These are phyloP conservation scores for Podarcis cretensis DNA, from an alignment of 2,113 vertebrate species.

Conservation along the genomic window DNA sequence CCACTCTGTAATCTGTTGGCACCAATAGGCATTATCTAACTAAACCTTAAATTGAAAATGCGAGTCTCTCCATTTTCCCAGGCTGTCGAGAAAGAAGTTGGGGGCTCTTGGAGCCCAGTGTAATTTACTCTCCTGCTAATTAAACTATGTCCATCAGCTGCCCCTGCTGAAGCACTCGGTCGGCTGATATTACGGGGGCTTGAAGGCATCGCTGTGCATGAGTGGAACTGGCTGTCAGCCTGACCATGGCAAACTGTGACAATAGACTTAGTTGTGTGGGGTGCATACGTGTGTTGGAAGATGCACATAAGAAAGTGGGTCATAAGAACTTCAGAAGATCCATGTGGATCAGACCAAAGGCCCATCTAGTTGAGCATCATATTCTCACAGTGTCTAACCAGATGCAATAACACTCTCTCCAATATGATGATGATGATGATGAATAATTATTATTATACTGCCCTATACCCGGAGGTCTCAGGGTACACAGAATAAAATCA, in stretches of 20 bases:
- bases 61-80: slow-evolving; percentile 63
- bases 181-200: not conserved
- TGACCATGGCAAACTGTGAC: not conserved
- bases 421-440: too few species aligned
- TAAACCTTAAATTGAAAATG: slow-evolving; percentile 82
- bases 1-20: slow-evolving; percentile 82
- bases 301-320: not conserved
- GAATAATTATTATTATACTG: too few species aligned
- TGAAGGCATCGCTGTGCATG: not conserved
- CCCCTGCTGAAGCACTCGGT: not conserved
- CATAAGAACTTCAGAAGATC: too few species aligned
- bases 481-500: too few species aligned
- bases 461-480: too few species aligned
- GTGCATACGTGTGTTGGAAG: not conserved
- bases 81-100: slow-evolving; percentile 32
- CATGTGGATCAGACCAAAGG: too few species aligned
- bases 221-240: rapidly evolving
- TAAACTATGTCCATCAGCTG: slow-evolving; percentile 59
- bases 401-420: too few species aligned
- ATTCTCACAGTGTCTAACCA: too few species aligned
- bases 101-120: not conserved
- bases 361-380: too few species aligned
- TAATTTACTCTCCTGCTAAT: slow-evolving; percentile 71
- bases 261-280: too few species aligned
- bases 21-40: slow-evolving; percentile 81